These are phyloP conservation scores for Acipenser oxyrinchus DNA, from an alignment of 2,797 vertebrate species.

Conservation along the genomic window DNA sequence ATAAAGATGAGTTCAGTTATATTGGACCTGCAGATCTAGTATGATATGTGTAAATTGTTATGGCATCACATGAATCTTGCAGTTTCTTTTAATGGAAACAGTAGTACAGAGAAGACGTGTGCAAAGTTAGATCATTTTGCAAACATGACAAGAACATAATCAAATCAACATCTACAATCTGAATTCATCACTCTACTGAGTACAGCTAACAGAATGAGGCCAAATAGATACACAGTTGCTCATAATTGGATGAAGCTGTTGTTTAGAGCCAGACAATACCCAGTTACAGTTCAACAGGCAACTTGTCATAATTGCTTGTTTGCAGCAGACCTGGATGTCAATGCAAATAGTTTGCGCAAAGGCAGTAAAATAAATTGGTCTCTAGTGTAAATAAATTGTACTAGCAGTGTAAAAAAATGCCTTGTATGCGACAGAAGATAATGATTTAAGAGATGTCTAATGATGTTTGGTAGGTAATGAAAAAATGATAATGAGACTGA, in stretches of 20 bases:
- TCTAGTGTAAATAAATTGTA: slow-evolving; percentile 65
- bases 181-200: slow-evolving; percentile 33
- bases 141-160: slow-evolving; percentile 30
- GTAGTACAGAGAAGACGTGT: slow-evolving; percentile 18
- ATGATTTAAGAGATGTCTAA: slow-evolving; percentile 54
- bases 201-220: slow-evolving; percentile 36
- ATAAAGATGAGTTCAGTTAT: neutral
- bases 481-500: no score
- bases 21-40: neutral
- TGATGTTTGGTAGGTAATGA: slow-evolving; percentile 42
- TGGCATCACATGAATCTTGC: slow-evolving; percentile 1
- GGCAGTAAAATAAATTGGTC: slow-evolving; percentile 71
- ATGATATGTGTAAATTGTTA: neutral
- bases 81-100: slow-evolving; percentile 11
- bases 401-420: slow-evolving; percentile 45
- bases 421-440: slow-evolving; percentile 49
- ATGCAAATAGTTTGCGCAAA: slow-evolving; percentile 61
- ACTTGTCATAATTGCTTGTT: slow-evolving; percentile 72
- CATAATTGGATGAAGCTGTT: slow-evolving; percentile 69
- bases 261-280: slow-evolving; percentile 59
- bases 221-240: slow-evolving; percentile 40
- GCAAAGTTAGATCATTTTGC: slow-evolving; percentile 28
- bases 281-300: slow-evolving; percentile 73
- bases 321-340: slow-evolving; percentile 63
- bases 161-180: slow-evolving; percentile 24